Evolutionary conservation across 2,113 vertebrate species (phyloP), one percentile per base, ranked within the genome.

Genomic region (Osmerus mordax): DNA sequence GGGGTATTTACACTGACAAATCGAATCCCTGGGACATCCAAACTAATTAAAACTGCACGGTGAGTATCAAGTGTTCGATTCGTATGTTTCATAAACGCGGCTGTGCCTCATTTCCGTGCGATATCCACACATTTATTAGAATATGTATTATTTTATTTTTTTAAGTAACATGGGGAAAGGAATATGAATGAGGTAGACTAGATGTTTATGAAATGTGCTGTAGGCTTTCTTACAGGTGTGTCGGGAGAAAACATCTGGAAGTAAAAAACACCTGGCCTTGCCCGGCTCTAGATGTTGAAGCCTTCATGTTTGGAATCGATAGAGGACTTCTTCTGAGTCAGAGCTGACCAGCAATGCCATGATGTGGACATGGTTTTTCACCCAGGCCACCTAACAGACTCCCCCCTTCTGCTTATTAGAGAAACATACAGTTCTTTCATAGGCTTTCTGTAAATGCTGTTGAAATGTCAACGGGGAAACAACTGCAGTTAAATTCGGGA

Each of bases 331-430:
- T 12, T 11, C 41, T n/a, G 55, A 19, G 16, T 55, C 14, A 14
- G 6, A 18, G n/a, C 15, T 41, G 29, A 15, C 73, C 73, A 8
- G 55, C 71, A 75, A 75, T 78, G 71, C 72, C 55, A 52, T 82
- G 79, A 79, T 75, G 73, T 70, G 58, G 69, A 60, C 81, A 75
- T 71, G 51, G 80, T 80, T 77, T 81, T 81, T 88, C 83, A 83
- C 81, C 76, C 61, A 56, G 21, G 70, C 53, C 1, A 18, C 14
- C 15, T 70, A 73, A 53, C 79, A 68, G 80, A 82, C 82, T 86
- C 83, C 83, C 85, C 84, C 63, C 69, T 80, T 75, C 66, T 73
- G 65, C 78, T 75, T 81, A 56, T 79, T 76, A 78, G 66, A 84
- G 71, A 68, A 70, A 11, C 76, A 73, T 83, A 82, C 83, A 76